A percentile compares a stretch with the other conserved stretches of the same genome.
These are phyloP conservation scores for Eupithecia insigniata DNA, from an alignment of 2,888 invertebrate species.

Conservation along the genomic window DNA sequence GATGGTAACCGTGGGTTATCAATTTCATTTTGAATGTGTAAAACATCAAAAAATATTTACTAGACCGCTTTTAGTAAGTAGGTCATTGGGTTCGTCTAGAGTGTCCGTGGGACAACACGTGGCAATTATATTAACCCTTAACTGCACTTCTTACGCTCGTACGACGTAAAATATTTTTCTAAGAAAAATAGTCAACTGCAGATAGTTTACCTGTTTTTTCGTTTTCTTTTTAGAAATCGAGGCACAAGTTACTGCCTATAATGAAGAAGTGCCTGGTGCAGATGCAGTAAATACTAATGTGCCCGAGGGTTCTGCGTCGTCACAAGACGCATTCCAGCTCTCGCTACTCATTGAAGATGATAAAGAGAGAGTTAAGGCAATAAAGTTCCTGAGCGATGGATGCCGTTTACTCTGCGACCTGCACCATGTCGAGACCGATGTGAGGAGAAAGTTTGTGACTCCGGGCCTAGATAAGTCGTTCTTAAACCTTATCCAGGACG, in stretches of 20 bases:
- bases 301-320: too few species aligned
- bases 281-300: too few species aligned
- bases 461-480: constrained; percentile 11
- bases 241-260: too few species aligned
- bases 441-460: constrained; percentile 10
- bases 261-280: too few species aligned
- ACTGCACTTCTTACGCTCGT: too few species aligned
- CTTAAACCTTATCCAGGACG: constrained; percentile 2
- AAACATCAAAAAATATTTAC: too few species aligned
- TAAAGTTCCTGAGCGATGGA: constrained; percentile 19
- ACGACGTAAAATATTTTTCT: neutral
- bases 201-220: neutral
- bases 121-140: too few species aligned
- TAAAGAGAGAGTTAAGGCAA: constrained; percentile 13
- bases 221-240: constrained; percentile 12
- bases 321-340: neutral
- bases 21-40: too few species aligned
- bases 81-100: neutral
- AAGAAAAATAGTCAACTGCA: neutral
- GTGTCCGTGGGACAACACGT: neutral
- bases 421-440: constrained; percentile 8
- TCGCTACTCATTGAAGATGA: neutral
- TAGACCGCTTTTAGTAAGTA: neutral
- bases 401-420: constrained; percentile 18
- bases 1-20: too few species aligned